A percentile compares a stretch with the other conserved stretches of the same genome.
phyloP scores from a whole-genome alignment of 2,888 invertebrate species.

The Seira musarum region DNA sequence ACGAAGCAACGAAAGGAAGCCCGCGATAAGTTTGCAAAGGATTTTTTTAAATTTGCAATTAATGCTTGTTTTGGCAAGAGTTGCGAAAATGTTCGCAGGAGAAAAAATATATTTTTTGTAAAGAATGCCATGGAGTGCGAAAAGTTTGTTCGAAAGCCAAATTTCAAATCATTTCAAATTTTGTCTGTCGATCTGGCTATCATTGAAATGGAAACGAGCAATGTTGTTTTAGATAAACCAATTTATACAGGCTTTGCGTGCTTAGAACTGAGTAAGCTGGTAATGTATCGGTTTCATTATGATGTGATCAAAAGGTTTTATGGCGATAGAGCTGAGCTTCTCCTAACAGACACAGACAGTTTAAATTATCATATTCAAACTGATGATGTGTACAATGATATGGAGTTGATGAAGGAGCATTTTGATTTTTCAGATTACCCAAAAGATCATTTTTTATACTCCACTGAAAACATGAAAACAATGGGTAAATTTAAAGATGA shows the following conservation, averaged over 20 bases:
- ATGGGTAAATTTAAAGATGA: slow-evolving; percentile 70
- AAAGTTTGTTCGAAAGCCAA: neutral
- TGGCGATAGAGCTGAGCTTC: slow-evolving; percentile 23
- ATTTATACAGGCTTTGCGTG: slow-evolving; percentile 49
- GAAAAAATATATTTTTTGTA: slow-evolving; percentile 30
- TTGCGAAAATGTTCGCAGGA: slow-evolving; percentile 30
- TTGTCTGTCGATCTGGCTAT: slow-evolving; percentile 16
- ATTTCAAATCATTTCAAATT: slow-evolving; percentile 34
- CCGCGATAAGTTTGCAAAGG: slow-evolving; percentile 33
- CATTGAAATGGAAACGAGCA: slow-evolving; percentile 17
- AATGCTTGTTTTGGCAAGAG: slow-evolving; percentile 52
- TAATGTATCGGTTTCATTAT: slow-evolving; percentile 44
- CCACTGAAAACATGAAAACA: slow-evolving; percentile 61
- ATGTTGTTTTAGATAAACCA: slow-evolving; percentile 36
- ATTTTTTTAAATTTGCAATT: slow-evolving; percentile 48
- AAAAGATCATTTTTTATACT: slow-evolving; percentile 28
- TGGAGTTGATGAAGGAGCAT: slow-evolving; percentile 1
- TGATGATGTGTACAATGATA: slow-evolving; percentile 45
- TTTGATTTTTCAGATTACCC: slow-evolving; percentile 61
- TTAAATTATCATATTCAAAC: slow-evolving; percentile 59
- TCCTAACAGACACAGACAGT: slow-evolving; percentile 55
- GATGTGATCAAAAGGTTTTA: slow-evolving; percentile 46
- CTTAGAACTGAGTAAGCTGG: slow-evolving; percentile 43
- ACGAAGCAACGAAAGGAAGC: slow-evolving; percentile 38
- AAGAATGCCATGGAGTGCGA: neutral